Base-by-base conservation (phyloP, 2,888 invertebrate genomes). In the Resseliella maxima region DNA sequence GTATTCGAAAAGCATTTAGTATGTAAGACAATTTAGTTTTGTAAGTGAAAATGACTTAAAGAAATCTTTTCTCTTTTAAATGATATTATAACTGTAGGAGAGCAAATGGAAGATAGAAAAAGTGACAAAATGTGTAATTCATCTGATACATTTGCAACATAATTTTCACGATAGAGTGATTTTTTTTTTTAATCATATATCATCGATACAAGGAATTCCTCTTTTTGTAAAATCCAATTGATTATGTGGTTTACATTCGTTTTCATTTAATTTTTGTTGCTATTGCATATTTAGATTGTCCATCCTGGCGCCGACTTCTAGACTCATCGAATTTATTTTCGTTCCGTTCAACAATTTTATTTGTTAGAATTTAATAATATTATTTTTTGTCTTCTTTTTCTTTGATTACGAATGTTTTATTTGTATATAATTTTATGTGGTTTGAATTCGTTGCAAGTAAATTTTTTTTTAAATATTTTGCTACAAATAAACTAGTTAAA, bases 1-100 rank as follows among this genome's bases (percentile, higher is more conserved):
- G 91, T 91, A 91, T 91, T 91, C 91, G 91, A 91, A 91, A 91
- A 91, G 91, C 91, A 90, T 90, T 88, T 91, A 91, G 90, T 38
- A n/a, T 83, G 72, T 83, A 83, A 83, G 83, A 35, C 18, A 27
- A 38, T 36, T 36, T 83, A 72, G 72, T 31, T 0, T 41, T 72
- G 72, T 72, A 83, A 83, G 72, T 35, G 35, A 36, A 83, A 83
- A 83, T 83, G 36, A 83, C 83, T 83, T 83, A 38, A 38, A 83
- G 1, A 35, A 83, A 83, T 38, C 38, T 31, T 38, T 38, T 83
- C 38, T 38, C 83, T 38, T 83, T 83, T 83, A n/a, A 83, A 83
- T 0, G 24, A 24, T 21, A 83, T 38, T 38, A 12, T 38, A 5
- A 36, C 21, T 38, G 38, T 12, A 36, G 21, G 27, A 36, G 15